Base-by-base conservation (phyloP, 2,888 invertebrate genomes). In the Branchellion lobata region DNA sequence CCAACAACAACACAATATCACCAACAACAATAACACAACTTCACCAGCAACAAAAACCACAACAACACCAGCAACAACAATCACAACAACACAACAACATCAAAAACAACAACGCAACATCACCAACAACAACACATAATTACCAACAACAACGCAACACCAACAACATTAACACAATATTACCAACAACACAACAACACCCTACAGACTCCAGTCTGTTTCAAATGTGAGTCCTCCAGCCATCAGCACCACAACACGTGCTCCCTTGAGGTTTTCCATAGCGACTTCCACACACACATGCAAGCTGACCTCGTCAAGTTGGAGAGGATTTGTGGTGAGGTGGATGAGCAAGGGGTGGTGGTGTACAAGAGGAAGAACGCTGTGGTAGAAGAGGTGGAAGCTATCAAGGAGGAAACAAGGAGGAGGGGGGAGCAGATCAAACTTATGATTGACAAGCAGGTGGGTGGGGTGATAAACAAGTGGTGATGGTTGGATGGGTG, bases 401-500 rank as follows among this genome's bases (percentile, higher is more conserved):
- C 29, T 0, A 11, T 77, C 1, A 77, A 77, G 40, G 65, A 77
- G 24, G 77, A 77, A 21, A 77, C 77, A 1, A 36, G 33, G 31
- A 77, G 65, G 61, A 77, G 77, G n/a, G 77, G 65, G 36, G 65
- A 65, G 36, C 61, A 77, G 40, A 77, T 77, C 21, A 77, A 77
- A n/a, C 21, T 33, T 27, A 14, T 77, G 33, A 77, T 77, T 36
- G 77, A 77, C 65, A 77, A 65, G 31, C 77, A 77, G 77, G 77
- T 77, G 21, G 2, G 75, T 1, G 24, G n/a, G n/a, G 61, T 3
- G 27, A 27, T 61, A 18, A 18, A 51, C 18, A 51, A 14, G 24
- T 61, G 24, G 18, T 24, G n/a, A n/a, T n/a, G n/a, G n/a, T n/a
- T n/a, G n/a, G n/a, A n/a, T n/a, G n/a, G n/a, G n/a, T n/a, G n/a